Evolutionary conservation across 2,888 invertebrate genomes (phyloP), one percentile per base, ranked within the genome.

Genomic region (Oligia latruncula): DNA sequence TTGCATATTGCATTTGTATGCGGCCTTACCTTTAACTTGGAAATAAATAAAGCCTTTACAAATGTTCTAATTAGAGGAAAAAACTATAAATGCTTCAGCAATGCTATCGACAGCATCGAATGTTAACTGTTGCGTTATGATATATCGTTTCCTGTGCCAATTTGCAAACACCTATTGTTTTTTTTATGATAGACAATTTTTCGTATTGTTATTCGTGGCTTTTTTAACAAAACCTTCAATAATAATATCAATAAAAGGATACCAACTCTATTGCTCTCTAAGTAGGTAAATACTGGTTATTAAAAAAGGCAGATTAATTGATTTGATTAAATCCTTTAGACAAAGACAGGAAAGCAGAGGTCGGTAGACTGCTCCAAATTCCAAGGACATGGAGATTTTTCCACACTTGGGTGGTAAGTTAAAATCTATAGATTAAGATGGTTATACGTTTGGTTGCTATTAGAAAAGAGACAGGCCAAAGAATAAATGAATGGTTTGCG

Each of bases 71-170:
- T 75, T 84, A 52, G 0, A 66, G 6, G n/a, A 55, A 72, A 77
- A 70, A 60, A 13, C 17, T 80, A 4, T 11, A n/a, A 60, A 60
- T 23, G n/a, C 15, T 62, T 55, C 62, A 60, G 62, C 68, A 71
- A 64, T 64, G 46, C 46, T 74, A 77, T 81, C 72, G 74, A 74
- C 77, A 72, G 6, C 55, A 40, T 72, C 23, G 46, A 46, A 46
- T 74, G 62, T 67, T 49, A 35, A 71, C 49, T 15, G 67, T 77
- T 85, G 74, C 74, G 62, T 65, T 78, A 43, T 81, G 84, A 84
- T 74, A 35, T 29, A 77, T 66, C 2, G 67, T 35, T 84, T 84
- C 86, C 84, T 77, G 74, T 60, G 64, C 52, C 71, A 62, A 74
- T 85, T 74, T 71, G 58, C 43, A 62, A 75, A 81, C 43, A 49